phyloP scores from a whole-genome alignment of 2,113 vertebrate genomes.

The Dipodomys spectabilis region DNA sequence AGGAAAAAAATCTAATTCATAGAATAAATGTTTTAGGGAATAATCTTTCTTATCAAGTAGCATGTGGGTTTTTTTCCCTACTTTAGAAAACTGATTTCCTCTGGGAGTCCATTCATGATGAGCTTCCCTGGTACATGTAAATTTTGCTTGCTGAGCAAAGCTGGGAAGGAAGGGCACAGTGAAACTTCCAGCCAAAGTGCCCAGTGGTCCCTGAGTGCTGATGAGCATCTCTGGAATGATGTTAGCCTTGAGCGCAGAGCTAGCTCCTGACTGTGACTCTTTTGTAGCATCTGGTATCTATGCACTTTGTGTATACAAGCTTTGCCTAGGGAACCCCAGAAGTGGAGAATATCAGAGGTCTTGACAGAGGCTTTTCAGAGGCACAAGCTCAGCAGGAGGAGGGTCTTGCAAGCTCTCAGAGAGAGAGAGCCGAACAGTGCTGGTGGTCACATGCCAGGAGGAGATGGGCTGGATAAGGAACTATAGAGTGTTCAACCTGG shows the following conservation, averaged over 20 bases:
- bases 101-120: background rate
- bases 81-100: constrained; percentile 3
- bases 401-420: background rate
- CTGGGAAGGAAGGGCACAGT: background rate
- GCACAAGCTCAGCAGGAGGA: background rate
- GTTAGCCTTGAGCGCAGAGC: background rate
- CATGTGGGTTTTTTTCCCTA: background rate
- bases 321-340: background rate
- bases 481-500: background rate
- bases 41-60: background rate
- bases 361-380: background rate
- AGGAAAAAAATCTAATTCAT: background rate
- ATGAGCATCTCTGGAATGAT: background rate
- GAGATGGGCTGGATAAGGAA: background rate
- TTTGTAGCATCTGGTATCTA: background rate
- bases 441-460: background rate
- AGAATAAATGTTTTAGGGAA: background rate
- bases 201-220: background rate
- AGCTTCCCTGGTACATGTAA: background rate
- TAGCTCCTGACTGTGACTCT: background rate
- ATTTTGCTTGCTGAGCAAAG: background rate
- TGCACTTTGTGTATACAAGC: background rate
- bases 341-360: background rate
- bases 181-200: background rate
- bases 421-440: background rate